phyloP scores from a whole-genome alignment of 2,888 invertebrate genomes.

The Strigamia transsilvanica region DNA sequence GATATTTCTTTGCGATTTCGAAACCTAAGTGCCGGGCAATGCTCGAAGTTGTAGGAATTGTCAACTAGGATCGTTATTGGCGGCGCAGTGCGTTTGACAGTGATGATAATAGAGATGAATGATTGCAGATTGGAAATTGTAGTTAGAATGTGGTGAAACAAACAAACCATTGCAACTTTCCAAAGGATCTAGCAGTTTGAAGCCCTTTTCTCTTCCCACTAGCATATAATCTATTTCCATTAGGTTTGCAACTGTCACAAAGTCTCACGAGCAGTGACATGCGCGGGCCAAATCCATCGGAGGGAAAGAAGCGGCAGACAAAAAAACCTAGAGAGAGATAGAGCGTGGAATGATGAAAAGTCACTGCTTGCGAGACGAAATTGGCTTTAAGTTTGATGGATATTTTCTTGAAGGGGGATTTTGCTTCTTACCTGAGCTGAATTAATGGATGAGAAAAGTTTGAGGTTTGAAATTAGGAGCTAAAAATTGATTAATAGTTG shows the following conservation, averaged over 20 bases:
- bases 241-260: slow-evolving; percentile 48
- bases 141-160: slow-evolving; percentile 13
- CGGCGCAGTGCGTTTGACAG: background rate
- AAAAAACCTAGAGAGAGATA: background rate
- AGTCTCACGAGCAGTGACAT: slow-evolving; percentile 31
- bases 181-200: background rate
- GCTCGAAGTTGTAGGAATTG: background rate
- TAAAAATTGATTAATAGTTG: slow-evolving; percentile 40
- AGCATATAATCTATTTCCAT: slow-evolving; percentile 38
- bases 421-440: too few relatives aligned
- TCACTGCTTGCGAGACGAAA: background rate
- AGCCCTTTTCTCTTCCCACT: background rate
- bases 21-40: background rate
- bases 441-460: background rate
- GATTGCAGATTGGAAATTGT: slow-evolving; percentile 44
- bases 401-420: background rate
- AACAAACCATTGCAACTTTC: background rate
- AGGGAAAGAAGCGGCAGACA: slow-evolving; percentile 17
- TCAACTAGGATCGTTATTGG: background rate
- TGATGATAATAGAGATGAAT: slow-evolving; percentile 43
- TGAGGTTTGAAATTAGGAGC: background rate
- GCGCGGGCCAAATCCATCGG: slow-evolving; percentile 34
- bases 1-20: too few relatives aligned
- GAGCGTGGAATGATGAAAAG: background rate
- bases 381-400: slow-evolving; percentile 10